Conservation (phyloP, 1,140 invertebrate genomes). For the Drosophila virilis region DNA sequence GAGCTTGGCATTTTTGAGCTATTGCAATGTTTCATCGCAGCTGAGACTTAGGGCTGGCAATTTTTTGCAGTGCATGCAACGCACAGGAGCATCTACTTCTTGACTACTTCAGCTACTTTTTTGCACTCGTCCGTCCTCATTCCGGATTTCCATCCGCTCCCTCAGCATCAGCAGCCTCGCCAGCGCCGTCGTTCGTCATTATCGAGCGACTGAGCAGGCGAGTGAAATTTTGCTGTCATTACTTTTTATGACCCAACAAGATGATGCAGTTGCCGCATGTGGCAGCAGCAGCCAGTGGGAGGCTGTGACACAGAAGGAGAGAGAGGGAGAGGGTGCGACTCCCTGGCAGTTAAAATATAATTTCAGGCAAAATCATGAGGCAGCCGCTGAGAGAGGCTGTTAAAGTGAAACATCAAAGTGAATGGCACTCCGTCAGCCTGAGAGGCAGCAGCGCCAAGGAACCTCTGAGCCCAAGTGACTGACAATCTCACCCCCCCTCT, state of each 20-base stretch:
- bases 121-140: slow-evolving; percentile 14
- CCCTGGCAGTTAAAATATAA: slow-evolving; percentile 72
- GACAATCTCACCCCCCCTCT: background rate
- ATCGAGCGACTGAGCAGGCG: slow-evolving; percentile 52
- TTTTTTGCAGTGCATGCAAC: slow-evolving; percentile 26
- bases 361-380: slow-evolving; percentile 65
- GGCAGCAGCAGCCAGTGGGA: slow-evolving; percentile 26
- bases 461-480: slow-evolving; percentile 21
- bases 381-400: slow-evolving; percentile 37
- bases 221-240: slow-evolving; percentile 67
- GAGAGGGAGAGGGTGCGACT: slow-evolving; percentile 4
- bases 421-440: slow-evolving; percentile 39
- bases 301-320: background rate
- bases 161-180: slow-evolving; percentile 11
- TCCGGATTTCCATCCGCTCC: slow-evolving; percentile 8
- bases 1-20: too few relatives aligned
- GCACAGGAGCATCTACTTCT: slow-evolving; percentile 6
- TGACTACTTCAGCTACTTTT: slow-evolving; percentile 44
- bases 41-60: too few relatives aligned
- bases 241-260: slow-evolving; percentile 75
- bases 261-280: slow-evolving; percentile 72
- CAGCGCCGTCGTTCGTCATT: slow-evolving; percentile 56
- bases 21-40: too few relatives aligned
- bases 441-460: slow-evolving; percentile 16
- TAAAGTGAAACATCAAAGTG: slow-evolving; percentile 77